A percentile compares a stretch with the other conserved stretches of the same genome.
Evolutionary conservation across 2,888 invertebrate genomes (phyloP).

Genomic region (Acanthoscelides obtectus): DNA sequence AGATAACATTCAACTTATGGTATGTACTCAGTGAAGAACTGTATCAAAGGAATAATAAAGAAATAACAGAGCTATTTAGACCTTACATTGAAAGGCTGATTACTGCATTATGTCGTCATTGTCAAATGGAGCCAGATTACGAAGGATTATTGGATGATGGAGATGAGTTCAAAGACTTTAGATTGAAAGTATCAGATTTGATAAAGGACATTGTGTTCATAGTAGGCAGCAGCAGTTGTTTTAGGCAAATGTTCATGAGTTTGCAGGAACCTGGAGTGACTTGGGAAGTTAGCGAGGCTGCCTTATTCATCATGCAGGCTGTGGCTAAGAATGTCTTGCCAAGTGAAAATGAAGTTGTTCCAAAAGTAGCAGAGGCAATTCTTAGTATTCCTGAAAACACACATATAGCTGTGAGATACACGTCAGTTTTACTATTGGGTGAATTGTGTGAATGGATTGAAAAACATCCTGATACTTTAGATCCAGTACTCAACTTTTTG

Average conservation of each 20-base stretch:
- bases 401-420: slow-evolving; percentile 84
- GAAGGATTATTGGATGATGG: slow-evolving; percentile 79
- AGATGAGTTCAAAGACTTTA: slow-evolving; percentile 80
- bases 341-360: slow-evolving; percentile 90
- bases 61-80: slow-evolving; percentile 75
- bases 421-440: slow-evolving; percentile 81
- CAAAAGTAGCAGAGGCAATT: slow-evolving; percentile 89
- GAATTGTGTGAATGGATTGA: slow-evolving; percentile 96
- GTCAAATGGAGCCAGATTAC: slow-evolving; percentile 94
- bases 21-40: slow-evolving; percentile 91
- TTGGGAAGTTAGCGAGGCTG: slow-evolving; percentile 93
- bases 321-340: slow-evolving; percentile 93
- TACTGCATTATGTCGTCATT: slow-evolving; percentile 81
- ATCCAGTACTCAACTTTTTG: slow-evolving; percentile 77
- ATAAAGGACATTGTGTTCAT: slow-evolving; percentile 97
- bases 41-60: slow-evolving; percentile 80
- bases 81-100: slow-evolving; percentile 91
- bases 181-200: slow-evolving; percentile 83
- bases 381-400: slow-evolving; percentile 75
- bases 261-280: slow-evolving; percentile 67
- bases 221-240: slow-evolving; percentile 87
- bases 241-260: slow-evolving; percentile 82
- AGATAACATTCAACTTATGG: slow-evolving; percentile 96
- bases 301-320: slow-evolving; percentile 91
- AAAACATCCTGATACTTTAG: slow-evolving; percentile 74